Evolutionary conservation across 1,140 invertebrate species (phyloP), one percentile per base, ranked within the genome.

Genomic region (Diachasma alloeum): DNA sequence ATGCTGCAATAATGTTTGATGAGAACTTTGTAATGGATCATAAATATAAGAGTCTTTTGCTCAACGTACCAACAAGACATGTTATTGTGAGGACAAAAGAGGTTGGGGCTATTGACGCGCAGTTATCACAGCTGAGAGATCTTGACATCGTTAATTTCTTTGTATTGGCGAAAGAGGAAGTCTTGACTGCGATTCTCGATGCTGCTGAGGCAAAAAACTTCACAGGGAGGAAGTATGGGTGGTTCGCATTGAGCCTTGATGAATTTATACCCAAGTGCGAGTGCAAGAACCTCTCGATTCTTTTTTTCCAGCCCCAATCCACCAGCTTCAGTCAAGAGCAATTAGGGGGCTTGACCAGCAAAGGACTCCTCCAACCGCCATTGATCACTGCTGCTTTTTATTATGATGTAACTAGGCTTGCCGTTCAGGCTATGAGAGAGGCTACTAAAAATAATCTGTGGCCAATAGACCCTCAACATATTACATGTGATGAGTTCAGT

Each of bases 81-180:
- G 93, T 97, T 0, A 97, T 96, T 24, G 92, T 94, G 0, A 91
- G 91, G 17, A 91, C 94, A 0, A 89, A 88, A 88, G 90, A 85
- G 85, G 86, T 87, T 59, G 81, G 78, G 79, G 90, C 88, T 77
- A 92, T 92, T 68, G 91, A 86, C 81, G 89, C 86, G 2, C 95
- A 97, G 84, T 89, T 97, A 26, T 89, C 91, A 10, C 92, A 93
- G 81, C 88, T 97, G 1, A 90, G 94, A 0, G 93, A 96, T 79
- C 88, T 96, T 59, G 96, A 97, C 82, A 94, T 97, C 44, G 95
- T 97, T 0, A 97, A 97, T 81, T 97, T 94, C 82, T 98, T 98
- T 82, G 89, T 97, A 5, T 87, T 97, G 39, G 95, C 95, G 0
- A 92, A 91, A 81, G 87, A 93, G 2, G 88, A 90, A 39, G 95